Base-by-base conservation (phyloP, 2,113 vertebrate genomes). In the Rhipidura dahli region DNA sequence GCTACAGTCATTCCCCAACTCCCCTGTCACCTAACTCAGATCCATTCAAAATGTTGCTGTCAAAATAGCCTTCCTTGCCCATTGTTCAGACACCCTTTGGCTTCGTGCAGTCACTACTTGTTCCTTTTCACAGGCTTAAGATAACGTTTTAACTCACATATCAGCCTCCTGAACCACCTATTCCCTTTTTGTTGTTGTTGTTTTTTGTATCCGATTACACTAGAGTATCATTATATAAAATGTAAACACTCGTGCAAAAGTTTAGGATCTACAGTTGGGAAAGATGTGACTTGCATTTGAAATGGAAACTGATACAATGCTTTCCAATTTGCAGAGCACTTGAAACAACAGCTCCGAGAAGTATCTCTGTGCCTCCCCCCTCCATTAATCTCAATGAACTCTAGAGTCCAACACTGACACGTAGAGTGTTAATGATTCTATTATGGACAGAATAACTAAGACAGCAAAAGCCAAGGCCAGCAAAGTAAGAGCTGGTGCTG, bases 361-460 rank as follows among this genome's bases (percentile, higher is more conserved):
- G 90, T 81, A 92, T 93, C 85, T 77, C 90, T 92, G 64, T 94
- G 83, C 86, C 79, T 92, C 56, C 72, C 87, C 80, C 89, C 30
- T 93, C 91, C 89, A 93, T 95, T 95, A 97, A 95, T 97, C 94
- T 96, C 95, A 96, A 91, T 95, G 94, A 84, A 93, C 91, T 95
- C 91, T 81, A 93, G 93, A 96, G 96, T 83, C 87, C 73, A 89
- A 57, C 66, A 45, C 88, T 47, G 92, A 83, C 86, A 68, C 4
- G 81, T 18, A 89, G 84, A 95, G 90, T 87, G 93, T 60, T 95
- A 96, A 96, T 65, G 92, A 96, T 96, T 97, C 94, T 71, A 95
- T 96, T 96, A 93, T 83, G 65, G 68, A 84, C 80, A 89, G 94
- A 95, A 94, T 72, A 96, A 95, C 76, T 16, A 80, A n/a, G 66